Evolutionary conservation across 1,140 invertebrate species (phyloP), one percentile per base, ranked within the genome.

Genomic region (Leptinotarsa texana): DNA sequence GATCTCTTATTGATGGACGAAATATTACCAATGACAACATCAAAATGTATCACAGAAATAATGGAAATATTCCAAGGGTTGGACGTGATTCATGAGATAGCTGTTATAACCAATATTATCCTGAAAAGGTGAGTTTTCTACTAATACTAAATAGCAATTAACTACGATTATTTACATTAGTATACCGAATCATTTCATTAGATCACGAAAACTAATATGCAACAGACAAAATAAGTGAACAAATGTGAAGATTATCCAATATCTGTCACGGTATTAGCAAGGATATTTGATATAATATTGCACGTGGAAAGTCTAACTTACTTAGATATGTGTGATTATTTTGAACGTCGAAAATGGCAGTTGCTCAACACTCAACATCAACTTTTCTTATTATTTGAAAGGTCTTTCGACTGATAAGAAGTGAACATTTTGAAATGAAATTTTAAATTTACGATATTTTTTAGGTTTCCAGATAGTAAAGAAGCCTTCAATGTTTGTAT

Each of bases 101-200:
- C 51, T 48, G 18, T 65, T 13, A 24, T 73, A 65, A 21, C 24
- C 5, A 17, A 65, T 21, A n/a, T 73, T 17, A 24, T 22, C n/a
- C 24, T 73, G 15, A 24, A 73, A 49, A 73, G 24, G 71, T 73
- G 47, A 73, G 71, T 73, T 13, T 13, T 3, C 11, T 47, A 11
- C 11, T 18, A 68, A 68, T 68, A 4, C 8, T 42, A 42, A 42
- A 42, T 42, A 42, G 8, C 8, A 42, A 42, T 42, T 11, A 42
- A 17, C 13, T 63, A 13, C 6, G 11, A 17, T 63, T 18, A 63
- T 8, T 22, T n/a, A 63, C 24, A 62, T 22, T 13, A 63, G 24
- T 22, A 22, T 63, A 63, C 24, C 33, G 8, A 42, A 42, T 42
- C 2, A 11, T 42, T 42, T 42, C 33, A 42, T 42, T 42, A 42